Percentiles rank a stretch among this genome's conserved stretches.
These are phyloP conservation scores for Yponomeuta malinellus DNA, from an alignment of 2,888 invertebrate genomes.

Conservation along the genomic window DNA sequence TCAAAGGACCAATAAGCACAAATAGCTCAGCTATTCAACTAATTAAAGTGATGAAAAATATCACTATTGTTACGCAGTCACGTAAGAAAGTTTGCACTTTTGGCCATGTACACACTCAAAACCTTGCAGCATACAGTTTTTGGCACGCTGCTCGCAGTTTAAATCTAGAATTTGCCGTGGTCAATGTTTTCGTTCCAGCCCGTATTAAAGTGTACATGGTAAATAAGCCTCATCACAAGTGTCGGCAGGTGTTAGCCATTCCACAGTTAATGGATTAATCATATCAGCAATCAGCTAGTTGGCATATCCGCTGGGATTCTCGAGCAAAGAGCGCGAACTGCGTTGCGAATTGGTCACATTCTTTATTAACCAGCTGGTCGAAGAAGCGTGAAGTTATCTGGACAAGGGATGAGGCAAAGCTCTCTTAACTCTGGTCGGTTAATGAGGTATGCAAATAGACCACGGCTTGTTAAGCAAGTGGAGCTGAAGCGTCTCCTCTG, in stretches of 20 bases:
- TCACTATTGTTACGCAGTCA: no score
- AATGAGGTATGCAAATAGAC: slow-evolving; percentile 46
- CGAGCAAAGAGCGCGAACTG: slow-evolving; percentile 6
- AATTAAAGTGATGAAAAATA: no score
- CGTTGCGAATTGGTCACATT: slow-evolving; percentile 8
- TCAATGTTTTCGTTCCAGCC: background rate
- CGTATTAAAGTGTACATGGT: slow-evolving; percentile 33
- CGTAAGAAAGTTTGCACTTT: no score
- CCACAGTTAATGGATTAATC: slow-evolving; percentile 13
- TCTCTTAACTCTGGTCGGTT: slow-evolving; percentile 33
- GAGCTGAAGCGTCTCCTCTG: slow-evolving; percentile 42
- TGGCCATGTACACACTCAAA: no score
- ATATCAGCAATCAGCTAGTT: slow-evolving; percentile 10
- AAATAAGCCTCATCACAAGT: slow-evolving; percentile 4
- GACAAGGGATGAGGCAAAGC: background rate
- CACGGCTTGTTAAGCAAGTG: slow-evolving; percentile 58
- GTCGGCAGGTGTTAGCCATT: slow-evolving; percentile 11
- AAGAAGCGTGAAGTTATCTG: slow-evolving; percentile 5
- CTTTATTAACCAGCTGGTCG: background rate
- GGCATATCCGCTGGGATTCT: slow-evolving; percentile 12
- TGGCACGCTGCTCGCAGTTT: background rate
- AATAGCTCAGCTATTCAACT: no score
- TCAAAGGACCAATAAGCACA: no score
- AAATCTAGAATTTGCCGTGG: background rate
- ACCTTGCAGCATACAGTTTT: slow-evolving; percentile 22